Base-by-base conservation (phyloP, 2,113 vertebrate species). In the Brienomyrus longianalis region DNA sequence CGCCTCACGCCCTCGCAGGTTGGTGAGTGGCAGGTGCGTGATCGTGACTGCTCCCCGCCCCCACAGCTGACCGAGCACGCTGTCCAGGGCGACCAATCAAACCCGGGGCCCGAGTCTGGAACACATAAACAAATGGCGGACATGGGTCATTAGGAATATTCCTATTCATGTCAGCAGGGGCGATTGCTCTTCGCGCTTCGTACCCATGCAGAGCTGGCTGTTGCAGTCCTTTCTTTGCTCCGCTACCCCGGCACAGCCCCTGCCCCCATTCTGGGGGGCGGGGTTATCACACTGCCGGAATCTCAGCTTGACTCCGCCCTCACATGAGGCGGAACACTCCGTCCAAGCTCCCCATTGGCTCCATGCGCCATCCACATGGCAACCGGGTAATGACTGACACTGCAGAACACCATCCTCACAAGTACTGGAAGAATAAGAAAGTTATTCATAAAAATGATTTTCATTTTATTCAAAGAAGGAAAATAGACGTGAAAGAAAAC, bases 291-390 rank as follows among this genome's bases (percentile, higher is more conserved):
- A 98, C 35, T 13, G 91, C 17, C 97, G 95, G 15, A 88, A 91
- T 27, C 96, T 95, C 17, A 93, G 90, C 90, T 93, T 95, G 89
- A 95, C 93, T 31, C 98, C 97, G 0, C 95, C 95, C 0, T 96
- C 97, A 1, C 97, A 98, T 0, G 95, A 93, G 3, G 93, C 62
- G 0, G 97, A 97, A 90, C 98, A 98, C 7, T 94, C 90, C 0
- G 93, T 93, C 97, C 97, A 98, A 1, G 92, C 83, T 0, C 92
- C 96, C 98, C 97, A 98, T 1, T 93, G 90, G 21, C 93, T 94
- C 98, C 97, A 98, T 0, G 91, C 89, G 0, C 97, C 97, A 0
- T 96, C 95, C 0, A 96, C 94, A 0, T 90, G 93, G 92, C 97
- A 98, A 84, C 93, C 93, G 0, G 96, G 95, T 17, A 96, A 93